Conservation (phyloP, 2,797 vertebrate species). For the Hozukius guyotensis region DNA sequence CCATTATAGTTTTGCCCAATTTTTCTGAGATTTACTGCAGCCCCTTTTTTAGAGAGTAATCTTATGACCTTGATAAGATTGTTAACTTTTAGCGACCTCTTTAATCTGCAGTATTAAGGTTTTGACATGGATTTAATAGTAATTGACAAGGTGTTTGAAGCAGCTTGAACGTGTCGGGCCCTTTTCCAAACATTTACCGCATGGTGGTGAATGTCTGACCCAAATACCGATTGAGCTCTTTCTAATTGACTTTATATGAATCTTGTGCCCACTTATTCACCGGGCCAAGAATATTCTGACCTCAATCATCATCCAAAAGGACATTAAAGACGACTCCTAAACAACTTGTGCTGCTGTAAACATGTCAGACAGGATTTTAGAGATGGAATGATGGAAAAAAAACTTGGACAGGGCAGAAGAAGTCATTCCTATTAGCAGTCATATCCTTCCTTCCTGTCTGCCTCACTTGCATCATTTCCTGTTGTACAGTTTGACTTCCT, state of each 20-base stretch:
- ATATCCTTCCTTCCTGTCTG: conserved; percentile 41
- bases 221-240: conserved; percentile 38
- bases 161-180: conserved; percentile 11
- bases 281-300: conserved; percentile 21
- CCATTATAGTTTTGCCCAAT: not conserved
- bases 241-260: conserved; percentile 23
- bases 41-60: not conserved
- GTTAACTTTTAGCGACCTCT: not conserved
- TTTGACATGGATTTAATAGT: conserved; percentile 23
- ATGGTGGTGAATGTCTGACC: conserved; percentile 45
- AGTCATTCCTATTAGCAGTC: not conserved
- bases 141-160: conserved; percentile 4
- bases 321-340: not conserved
- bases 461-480: conserved; percentile 54
- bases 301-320: conserved; percentile 13
- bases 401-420: not conserved
- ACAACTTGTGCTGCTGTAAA: conserved; percentile 17
- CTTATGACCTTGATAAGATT: not conserved
- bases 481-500: conserved; percentile 38
- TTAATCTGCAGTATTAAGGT: not conserved
- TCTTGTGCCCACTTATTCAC: not conserved
- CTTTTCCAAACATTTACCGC: conserved; percentile 21
- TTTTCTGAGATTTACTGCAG: not conserved
- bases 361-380: conserved; percentile 21
- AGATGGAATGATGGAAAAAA: not conserved